Evolutionary conservation across 1,140 invertebrate species (phyloP).

Genomic region (Neodiprion fabricii): DNA sequence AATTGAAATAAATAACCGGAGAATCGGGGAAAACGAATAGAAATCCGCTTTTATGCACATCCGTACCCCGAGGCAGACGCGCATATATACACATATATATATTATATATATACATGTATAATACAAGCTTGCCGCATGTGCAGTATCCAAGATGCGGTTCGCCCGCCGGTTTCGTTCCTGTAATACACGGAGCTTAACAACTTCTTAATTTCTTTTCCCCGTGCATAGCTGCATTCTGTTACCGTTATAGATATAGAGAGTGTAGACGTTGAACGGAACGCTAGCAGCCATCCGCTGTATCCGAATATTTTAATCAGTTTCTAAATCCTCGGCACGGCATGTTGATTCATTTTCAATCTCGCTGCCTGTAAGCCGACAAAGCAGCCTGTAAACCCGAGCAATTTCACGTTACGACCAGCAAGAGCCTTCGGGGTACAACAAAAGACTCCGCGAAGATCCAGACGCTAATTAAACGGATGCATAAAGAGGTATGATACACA

Average conservation of each 20-base stretch:
- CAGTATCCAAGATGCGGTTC: too few relatives aligned
- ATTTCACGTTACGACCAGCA: not conserved
- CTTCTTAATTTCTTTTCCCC: not conserved
- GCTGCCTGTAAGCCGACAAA: not conserved
- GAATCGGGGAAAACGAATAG: not conserved
- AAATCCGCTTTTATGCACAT: constrained; percentile 3
- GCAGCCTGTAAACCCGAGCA: not conserved
- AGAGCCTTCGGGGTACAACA: not conserved
- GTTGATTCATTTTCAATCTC: not conserved
- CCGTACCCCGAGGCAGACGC: not conserved
- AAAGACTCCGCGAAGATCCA: not conserved
- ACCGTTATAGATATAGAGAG: not conserved
- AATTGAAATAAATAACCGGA: constrained; percentile 3
- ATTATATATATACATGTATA: too few relatives aligned
- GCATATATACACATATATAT: too few relatives aligned
- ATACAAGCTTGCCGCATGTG: too few relatives aligned
- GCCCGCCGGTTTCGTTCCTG: too few relatives aligned
- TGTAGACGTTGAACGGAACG: too few relatives aligned
- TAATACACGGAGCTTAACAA: not conserved
- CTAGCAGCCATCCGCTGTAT: not conserved
- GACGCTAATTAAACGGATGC: not conserved
- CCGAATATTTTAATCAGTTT: not conserved
- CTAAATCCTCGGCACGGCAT: not conserved
- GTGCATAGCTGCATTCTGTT: not conserved
- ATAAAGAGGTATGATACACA: too few relatives aligned